Conservation (phyloP, 64 coral and sea anemone genomes). For the Pachyseris speciosa region DNA sequence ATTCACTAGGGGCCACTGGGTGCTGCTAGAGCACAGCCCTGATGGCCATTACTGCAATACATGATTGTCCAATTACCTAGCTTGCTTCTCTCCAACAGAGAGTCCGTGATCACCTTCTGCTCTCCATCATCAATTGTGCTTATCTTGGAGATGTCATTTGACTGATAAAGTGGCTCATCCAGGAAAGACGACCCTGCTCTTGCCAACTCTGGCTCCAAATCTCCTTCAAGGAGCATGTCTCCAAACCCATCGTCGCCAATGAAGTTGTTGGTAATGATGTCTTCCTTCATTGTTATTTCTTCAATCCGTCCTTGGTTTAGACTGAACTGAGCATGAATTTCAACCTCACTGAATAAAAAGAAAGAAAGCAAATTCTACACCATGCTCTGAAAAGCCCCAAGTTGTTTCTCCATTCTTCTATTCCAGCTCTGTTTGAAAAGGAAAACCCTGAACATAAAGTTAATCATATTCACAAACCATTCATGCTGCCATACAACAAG, state of each 20-base stretch:
- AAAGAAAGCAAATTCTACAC: background rate
- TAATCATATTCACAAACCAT: too few relatives aligned
- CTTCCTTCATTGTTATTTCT: slow-evolving; percentile 99
- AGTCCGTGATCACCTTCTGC: slow-evolving; percentile 50
- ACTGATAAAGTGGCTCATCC: slow-evolving; percentile 83
- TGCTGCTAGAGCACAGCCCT: too few relatives aligned
- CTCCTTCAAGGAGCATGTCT: slow-evolving; percentile 93
- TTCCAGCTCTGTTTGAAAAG: too few relatives aligned
- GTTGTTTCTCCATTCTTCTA: too few relatives aligned
- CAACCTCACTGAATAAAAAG: slow-evolving; percentile 81
- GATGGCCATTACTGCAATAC: background rate
- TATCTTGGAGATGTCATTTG: slow-evolving; percentile 94
- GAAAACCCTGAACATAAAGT: too few relatives aligned
- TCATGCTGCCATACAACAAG: too few relatives aligned
- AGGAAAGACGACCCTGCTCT: slow-evolving; percentile 65
- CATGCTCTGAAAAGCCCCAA: too few relatives aligned
- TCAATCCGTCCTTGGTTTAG: slow-evolving; percentile 95
- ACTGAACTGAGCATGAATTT: slow-evolving; percentile 96
- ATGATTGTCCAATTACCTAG: slow-evolving; percentile 53
- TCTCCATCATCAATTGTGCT: slow-evolving; percentile 76
- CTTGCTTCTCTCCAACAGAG: slow-evolving; percentile 81
- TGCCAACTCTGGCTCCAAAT: slow-evolving; percentile 85
- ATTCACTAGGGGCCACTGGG: too few relatives aligned
- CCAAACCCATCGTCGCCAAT: slow-evolving; percentile 99
- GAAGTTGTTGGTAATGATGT: slow-evolving; percentile 76